Evolutionary conservation across 2,888 invertebrate species (phyloP).

Genomic region (Ichneumoninae sp.): DNA sequence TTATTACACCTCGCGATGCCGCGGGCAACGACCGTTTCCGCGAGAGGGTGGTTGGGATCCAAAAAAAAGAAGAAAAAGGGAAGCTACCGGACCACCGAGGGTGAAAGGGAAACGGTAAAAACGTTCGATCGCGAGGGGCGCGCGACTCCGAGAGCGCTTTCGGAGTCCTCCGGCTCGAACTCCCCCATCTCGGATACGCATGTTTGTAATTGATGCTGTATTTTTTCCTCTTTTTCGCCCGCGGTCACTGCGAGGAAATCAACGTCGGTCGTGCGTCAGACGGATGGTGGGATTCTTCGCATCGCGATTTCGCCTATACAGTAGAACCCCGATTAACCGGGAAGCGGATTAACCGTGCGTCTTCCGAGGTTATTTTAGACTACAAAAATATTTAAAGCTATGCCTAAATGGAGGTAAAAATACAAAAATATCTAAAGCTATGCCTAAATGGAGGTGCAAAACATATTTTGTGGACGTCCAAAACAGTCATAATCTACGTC

Average conservation of each 20-base stretch:
- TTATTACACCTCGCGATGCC: slow-evolving; percentile 14
- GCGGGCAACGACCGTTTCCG: slow-evolving; percentile 41
- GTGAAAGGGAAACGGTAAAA: slow-evolving; percentile 25
- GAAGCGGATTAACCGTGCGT: too few species aligned
- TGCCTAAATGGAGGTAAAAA: too few species aligned
- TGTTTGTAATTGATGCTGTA: slow-evolving; percentile 46
- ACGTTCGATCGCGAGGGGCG: slow-evolving; percentile 21
- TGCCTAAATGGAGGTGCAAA: too few species aligned
- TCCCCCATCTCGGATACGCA: slow-evolving; percentile 1
- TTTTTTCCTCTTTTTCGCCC: slow-evolving; percentile 1
- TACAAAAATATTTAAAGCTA: too few species aligned
- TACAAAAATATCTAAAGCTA: too few species aligned
- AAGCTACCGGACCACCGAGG: slow-evolving; percentile 2
- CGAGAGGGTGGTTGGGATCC: slow-evolving; percentile 27
- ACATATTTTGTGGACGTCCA: too few species aligned
- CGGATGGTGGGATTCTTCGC: background rate
- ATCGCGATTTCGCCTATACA: too few species aligned
- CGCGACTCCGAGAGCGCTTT: background rate
- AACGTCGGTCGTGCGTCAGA: background rate
- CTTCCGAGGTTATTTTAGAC: too few species aligned
- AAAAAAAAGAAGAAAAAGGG: slow-evolving; percentile 7
- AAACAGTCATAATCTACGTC: too few species aligned
- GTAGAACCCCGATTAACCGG: too few species aligned
- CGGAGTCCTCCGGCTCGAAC: background rate
- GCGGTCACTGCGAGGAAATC: background rate